These are phyloP conservation scores for Neolamprologus fasciatus DNA, from an alignment of 2,113 vertebrate genomes.

Conservation along the genomic window DNA sequence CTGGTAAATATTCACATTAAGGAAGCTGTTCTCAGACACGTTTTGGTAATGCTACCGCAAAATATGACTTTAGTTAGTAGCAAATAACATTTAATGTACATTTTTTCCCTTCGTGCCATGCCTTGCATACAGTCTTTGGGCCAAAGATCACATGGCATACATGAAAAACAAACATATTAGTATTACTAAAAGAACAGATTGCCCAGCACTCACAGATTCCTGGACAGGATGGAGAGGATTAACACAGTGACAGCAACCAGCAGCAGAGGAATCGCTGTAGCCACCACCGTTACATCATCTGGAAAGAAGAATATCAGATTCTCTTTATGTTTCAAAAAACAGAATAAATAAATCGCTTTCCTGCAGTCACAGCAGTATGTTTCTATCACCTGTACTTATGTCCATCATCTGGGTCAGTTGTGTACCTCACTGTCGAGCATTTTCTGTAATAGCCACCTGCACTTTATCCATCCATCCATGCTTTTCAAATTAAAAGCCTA, in stretches of 20 bases:
- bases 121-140: neutral
- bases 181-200: neutral
- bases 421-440: neutral
- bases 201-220: constrained; percentile 19
- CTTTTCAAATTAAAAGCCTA: neutral
- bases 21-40: neutral
- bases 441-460: neutral
- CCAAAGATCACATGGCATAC: accelerated
- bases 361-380: neutral
- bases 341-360: neutral
- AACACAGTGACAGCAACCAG: neutral
- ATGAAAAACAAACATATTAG: accelerated
- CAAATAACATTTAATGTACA: neutral
- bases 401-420: neutral
- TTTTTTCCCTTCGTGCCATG: neutral
- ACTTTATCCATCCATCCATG: accelerated
- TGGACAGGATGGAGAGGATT: constrained; percentile 15
- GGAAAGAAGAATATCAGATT: neutral
- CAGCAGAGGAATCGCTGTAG: neutral
- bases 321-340: neutral
- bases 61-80: neutral
- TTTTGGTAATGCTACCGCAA: accelerated
- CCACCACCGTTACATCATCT: neutral
- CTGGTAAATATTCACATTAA: neutral
- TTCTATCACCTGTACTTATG: accelerated